Evolutionary conservation across 2,888 invertebrate species (phyloP), one percentile per base, ranked within the genome.

Genomic region (Melanophora roralis): DNA sequence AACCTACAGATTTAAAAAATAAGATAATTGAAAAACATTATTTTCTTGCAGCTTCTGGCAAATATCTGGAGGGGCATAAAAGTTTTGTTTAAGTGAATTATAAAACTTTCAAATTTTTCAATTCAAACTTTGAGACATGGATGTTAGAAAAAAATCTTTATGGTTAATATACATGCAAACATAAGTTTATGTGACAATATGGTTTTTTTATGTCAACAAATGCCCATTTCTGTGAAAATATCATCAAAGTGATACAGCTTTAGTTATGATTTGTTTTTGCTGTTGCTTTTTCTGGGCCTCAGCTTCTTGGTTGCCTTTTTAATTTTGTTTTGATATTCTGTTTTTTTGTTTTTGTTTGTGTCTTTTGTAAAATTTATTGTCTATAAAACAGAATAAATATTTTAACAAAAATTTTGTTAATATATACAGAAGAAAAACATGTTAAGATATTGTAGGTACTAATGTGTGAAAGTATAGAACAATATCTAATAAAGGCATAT

Each of bases 351-450:
- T 38, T 65, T 64, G 19, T 71, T 40, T 16, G 27, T 32, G 59
- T 9, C 36, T 38, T 65, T 16, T 57, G 11, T 67, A 12, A n/a
- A 49, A 32, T 67, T 74, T 79, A 53, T 59, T 53, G 11, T 79
- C 32, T 59, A 55, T 62, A 65, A 60, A 79, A 71, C 34, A 79
- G 74, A 60, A 65, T 74, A 74, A 69, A 78, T 74, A 74, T 78
- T 78, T 27, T 78, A 59, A 69, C 59, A 45, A 40, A 14, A 74
- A 68, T 57, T 64, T 68, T 62, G 49, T 64, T 49, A 16, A 71
- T 21, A 65, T 51, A 40, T 32, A 65, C 2, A 21, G 3, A 45
- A 21, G 3, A 45, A 21, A 6, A 5, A 19, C n/a, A 47, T 3
- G 12, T 12, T 14, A 55, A 14, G 8, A 23, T 34, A 43, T 16